Evolutionary conservation across 2,113 vertebrate genomes (phyloP).

Genomic region (Polypterus bichir): DNA sequence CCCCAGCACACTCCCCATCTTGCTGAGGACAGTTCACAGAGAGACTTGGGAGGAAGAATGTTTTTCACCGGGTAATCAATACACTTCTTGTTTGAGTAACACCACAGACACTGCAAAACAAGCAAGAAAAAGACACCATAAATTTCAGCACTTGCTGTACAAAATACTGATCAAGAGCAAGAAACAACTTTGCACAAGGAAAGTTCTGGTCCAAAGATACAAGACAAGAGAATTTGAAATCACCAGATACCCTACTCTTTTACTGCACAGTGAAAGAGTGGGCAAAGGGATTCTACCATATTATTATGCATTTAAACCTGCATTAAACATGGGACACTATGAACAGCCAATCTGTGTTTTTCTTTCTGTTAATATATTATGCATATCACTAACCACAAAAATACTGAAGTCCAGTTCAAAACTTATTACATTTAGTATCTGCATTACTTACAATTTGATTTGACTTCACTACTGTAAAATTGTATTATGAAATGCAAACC

Average conservation of each 20-base stretch:
- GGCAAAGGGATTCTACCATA: not conserved
- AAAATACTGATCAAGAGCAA: not conserved
- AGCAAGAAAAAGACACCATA: slow-evolving; percentile 5
- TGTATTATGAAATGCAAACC: not conserved
- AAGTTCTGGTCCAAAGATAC: accelerated
- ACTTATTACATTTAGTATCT: not conserved
- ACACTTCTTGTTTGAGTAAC: slow-evolving; percentile 53
- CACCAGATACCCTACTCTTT: not conserved
- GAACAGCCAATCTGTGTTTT: not conserved
- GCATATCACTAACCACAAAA: not conserved
- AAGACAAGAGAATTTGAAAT: not conserved
- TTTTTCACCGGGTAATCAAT: slow-evolving; percentile 64
- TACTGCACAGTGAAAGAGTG: not conserved
- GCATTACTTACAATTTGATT: not conserved
- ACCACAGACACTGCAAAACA: slow-evolving; percentile 78
- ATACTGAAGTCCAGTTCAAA: not conserved
- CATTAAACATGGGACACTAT: not conserved
- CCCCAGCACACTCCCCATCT: slow-evolving; percentile 91
- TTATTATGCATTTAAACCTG: not conserved
- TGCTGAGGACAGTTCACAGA: slow-evolving; percentile 68
- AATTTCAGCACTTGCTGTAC: not conserved
- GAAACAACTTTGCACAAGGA: not conserved
- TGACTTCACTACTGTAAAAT: not conserved
- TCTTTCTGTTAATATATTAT: not conserved
- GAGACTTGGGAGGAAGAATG: slow-evolving; percentile 56